Evolutionary conservation across 2,797 vertebrate genomes (phyloP), one percentile per base, ranked within the genome.

Genomic region (Lutjanus campechanus): DNA sequence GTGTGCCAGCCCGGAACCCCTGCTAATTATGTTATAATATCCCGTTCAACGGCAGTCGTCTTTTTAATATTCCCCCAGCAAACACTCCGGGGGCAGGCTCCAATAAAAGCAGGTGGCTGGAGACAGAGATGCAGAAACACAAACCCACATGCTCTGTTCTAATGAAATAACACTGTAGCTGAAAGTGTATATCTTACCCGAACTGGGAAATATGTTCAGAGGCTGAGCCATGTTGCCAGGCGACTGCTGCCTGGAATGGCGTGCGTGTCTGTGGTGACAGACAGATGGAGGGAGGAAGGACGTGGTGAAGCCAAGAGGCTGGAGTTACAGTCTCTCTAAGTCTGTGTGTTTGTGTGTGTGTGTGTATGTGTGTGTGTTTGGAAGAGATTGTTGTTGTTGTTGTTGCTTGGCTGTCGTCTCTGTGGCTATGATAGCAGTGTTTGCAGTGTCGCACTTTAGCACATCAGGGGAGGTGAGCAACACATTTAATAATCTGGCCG

Each of bases 11-110:
- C 90, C 90, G 83, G 94, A 93, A 96, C 96, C 95, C 95, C 96
- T 96, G 96, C 96, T 97, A 97, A 97, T 96, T 94, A 97, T 95
- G 95, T 97, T 95, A 93, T 92, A 95, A 91, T 96, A 96, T 96
- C 97, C 92, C 96, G 86, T 95, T 95, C 79, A 95, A 94, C 88
- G 91, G 93, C 95, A 91, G 91, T 94, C 94, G 87, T 95, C 93
- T 93, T 85, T 83, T 94, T 95, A 92, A 91, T 95, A 96, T 96
- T 94, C 94, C 93, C 93, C 82, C 86, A 76, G 95, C 93, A 94
- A 92, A 93, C 90, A 91, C 93, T 92, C 92, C 73, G 82, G 93
- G 94, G 94, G 92, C 81, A 84, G 88, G 83, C 85, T 93, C 91
- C 92, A 93, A 93, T 95, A 93, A 92, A 91, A 93, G 93, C 94